Conservation (phyloP, 1,140 invertebrate species). For the Phocides pigmalion region DNA sequence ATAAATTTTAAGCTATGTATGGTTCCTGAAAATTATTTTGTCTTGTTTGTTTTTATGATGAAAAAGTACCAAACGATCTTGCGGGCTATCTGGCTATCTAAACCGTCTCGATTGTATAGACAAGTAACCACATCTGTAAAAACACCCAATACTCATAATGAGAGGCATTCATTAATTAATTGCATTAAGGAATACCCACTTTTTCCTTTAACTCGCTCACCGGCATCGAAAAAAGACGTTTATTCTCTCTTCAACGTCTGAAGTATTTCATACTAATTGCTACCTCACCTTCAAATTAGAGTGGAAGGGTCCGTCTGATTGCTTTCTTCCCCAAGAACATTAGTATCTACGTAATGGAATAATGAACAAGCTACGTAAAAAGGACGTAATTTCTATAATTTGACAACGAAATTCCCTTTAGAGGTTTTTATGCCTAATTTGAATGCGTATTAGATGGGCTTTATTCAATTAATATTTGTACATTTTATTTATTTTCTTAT, state of each 20-base stretch:
- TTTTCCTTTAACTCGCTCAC: background rate
- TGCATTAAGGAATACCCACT: too few species aligned
- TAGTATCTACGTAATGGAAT: constrained; percentile 19
- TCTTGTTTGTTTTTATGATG: too few species aligned
- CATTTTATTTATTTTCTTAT: too few species aligned
- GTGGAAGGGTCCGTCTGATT: constrained; percentile 4
- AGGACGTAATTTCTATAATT: constrained; percentile 17
- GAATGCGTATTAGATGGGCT: background rate
- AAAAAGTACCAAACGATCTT: too few species aligned
- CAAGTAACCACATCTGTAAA: too few species aligned
- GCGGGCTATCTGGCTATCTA: too few species aligned
- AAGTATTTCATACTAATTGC: constrained; percentile 19
- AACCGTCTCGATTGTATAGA: too few species aligned
- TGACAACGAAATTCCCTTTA: background rate
- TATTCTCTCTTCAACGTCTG: background rate
- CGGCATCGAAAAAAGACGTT: background rate
- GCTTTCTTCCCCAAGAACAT: constrained; percentile 11
- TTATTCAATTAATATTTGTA: background rate
- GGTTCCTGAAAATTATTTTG: too few species aligned
- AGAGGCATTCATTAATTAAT: too few species aligned
- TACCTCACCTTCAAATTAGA: constrained; percentile 14
- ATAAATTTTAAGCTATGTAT: too few species aligned
- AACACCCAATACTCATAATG: too few species aligned
- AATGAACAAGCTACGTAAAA: constrained; percentile 9
- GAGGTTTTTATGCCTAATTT: background rate